A percentile compares a stretch with the other conserved stretches of the same genome.
Conservation (phyloP, 1,140 invertebrate genomes). For the Eufriesea mexicana region DNA sequence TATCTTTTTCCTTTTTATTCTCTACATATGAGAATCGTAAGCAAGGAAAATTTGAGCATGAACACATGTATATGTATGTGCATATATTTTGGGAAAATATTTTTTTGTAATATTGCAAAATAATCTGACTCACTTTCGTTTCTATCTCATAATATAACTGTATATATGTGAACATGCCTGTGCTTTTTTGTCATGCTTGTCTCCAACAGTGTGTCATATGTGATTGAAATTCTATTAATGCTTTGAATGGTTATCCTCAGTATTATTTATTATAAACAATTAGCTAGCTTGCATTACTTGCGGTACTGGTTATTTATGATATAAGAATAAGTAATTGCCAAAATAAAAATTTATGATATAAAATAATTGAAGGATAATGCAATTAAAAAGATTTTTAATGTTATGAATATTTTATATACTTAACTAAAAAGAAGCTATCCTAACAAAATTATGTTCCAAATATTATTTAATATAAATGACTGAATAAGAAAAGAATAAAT, state of each 20-base stretch:
- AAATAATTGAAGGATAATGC: conserved; percentile 1
- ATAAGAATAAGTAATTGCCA: conserved; percentile 20
- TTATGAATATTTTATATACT: conserved; percentile 1
- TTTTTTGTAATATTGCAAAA: conserved; percentile 50
- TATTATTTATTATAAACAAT: conserved; percentile 45
- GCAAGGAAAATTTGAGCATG: conserved; percentile 53
- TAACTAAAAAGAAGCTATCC: not conserved
- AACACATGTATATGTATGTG: conserved; percentile 65
- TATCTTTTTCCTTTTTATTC: conserved; percentile 44
- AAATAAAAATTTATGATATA: conserved; percentile 2
- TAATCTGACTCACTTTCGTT: conserved; percentile 35
- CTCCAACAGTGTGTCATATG: conserved; percentile 64
- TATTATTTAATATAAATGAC: conserved; percentile 10
- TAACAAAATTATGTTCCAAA: not conserved
- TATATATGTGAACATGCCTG: conserved; percentile 66
- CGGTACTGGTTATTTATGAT: conserved; percentile 34
- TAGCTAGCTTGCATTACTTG: conserved; percentile 43
- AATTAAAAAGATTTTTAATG: not conserved
- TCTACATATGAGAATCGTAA: conserved; percentile 36
- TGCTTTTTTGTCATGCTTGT: conserved; percentile 66
- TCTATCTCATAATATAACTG: conserved; percentile 53
- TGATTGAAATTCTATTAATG: conserved; percentile 60
- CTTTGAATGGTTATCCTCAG: conserved; percentile 67
- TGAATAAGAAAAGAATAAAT: not conserved
- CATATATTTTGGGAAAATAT: conserved; percentile 57